phyloP scores from a whole-genome alignment of 2,797 vertebrate species.

The Malacoctenus gilli region DNA sequence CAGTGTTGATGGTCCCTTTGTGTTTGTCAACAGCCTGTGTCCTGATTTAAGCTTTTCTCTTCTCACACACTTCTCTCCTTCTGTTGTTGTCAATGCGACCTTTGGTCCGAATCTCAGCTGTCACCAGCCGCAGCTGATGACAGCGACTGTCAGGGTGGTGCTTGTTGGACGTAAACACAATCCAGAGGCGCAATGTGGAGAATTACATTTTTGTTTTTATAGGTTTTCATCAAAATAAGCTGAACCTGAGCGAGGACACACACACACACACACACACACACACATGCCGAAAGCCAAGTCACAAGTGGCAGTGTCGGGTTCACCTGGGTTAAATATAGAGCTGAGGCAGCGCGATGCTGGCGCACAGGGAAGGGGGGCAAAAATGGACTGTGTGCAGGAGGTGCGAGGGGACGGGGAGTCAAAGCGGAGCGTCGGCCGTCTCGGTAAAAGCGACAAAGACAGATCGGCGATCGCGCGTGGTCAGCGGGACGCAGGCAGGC shows the following conservation, averaged over 20 bases:
- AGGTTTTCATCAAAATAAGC: conserved; percentile 16
- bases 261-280: too few relatives aligned
- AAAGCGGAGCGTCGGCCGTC: neutral
- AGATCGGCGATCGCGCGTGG: conserved; percentile 3
- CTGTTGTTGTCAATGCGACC: conserved; percentile 47
- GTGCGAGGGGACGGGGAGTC: neutral
- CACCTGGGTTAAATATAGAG: conserved; percentile 73
- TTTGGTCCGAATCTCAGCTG: conserved; percentile 38
- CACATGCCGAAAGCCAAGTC: conserved; percentile 57
- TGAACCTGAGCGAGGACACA: conserved; percentile 36
- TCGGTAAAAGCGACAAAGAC: conserved; percentile 43
- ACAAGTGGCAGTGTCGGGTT: conserved; percentile 76
- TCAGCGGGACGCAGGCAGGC: conserved; percentile 44
- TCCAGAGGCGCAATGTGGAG: conserved; percentile 8
- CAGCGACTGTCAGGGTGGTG: neutral
- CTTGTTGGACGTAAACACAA: conserved; percentile 34
- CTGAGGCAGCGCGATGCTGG: conserved; percentile 28
- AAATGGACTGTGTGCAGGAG: conserved; percentile 23
- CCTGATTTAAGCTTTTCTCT: conserved; percentile 25
- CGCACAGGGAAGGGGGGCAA: conserved; percentile 15
- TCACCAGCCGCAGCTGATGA: conserved; percentile 15
- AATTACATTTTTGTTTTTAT: conserved; percentile 10
- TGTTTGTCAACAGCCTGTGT: conserved; percentile 3
- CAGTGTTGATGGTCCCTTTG: too few relatives aligned
- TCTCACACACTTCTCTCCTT: conserved; percentile 15